Evolutionary conservation across 2,797 vertebrate genomes (phyloP), one percentile per base, ranked within the genome.

Genomic region (Pseudomugil gertrudae): DNA sequence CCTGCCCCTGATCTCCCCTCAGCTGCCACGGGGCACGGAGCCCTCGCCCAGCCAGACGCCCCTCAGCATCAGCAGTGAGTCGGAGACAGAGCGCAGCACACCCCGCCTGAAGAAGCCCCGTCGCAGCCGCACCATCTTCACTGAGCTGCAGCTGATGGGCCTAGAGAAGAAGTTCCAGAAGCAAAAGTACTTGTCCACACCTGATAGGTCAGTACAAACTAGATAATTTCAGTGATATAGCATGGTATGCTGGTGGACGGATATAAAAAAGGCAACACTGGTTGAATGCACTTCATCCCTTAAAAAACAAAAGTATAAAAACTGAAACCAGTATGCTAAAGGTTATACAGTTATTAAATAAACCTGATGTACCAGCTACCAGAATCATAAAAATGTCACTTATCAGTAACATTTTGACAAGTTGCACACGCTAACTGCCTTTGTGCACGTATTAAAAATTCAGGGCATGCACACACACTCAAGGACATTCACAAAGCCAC

Each of bases 131-230:
- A 99, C 98, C 89, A 99, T 99, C 90, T 99, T 99, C 92, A 98
- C 98, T 0, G 98, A 99, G 88, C 92, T 98, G 74, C 98, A 99
- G 93, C 95, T 99, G 62, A 95, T 99, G 96, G 98, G 98, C 62
- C 91, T 99, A 80, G 98, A 99, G 94, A 99, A 98, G 91, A 99
- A 99, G 81, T 99, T 99, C 87, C 98, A 98, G 94, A 99, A 97
- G 88, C 98, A 99, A 92, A 99, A 99, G 88, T 99, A 99, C 83
- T 90, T 99, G 40, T 99, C 98, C 40, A 99, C 98, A 0, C 98
- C 98, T 0, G 98, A 99, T 85, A 96, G 98, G 98, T 99, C 59
- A 91, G 95, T 24, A 9, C 4, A 26, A 32, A 38, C 27, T 32
- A 10, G 9, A 27, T 24, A 17, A 15, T 27, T 68, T 14, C 2